Evolutionary conservation across 2,113 vertebrate species (phyloP), one percentile per base, ranked within the genome.

Genomic region (Gambusia holbrooki): DNA sequence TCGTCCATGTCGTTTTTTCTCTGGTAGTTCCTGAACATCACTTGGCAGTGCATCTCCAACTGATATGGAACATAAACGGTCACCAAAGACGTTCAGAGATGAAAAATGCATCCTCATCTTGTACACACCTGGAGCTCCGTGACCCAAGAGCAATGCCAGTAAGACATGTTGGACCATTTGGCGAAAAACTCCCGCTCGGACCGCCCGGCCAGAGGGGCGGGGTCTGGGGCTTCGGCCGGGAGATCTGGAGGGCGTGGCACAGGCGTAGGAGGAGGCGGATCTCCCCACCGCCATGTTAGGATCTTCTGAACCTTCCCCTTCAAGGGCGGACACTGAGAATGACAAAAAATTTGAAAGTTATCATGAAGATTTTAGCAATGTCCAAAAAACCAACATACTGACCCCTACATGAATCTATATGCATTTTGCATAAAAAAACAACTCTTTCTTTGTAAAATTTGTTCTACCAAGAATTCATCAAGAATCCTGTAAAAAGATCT

Each of bases 1-100:
- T 99, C 98, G n/a, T 99, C 98, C 98, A 99, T 99, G 87, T 99
- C 98, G 51, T 97, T 99, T 90, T 99, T 99, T 58, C 98, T 96
- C 89, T 99, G 98, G 84, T 99, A 99, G 93, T 99, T 99, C 66
- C 98, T 95, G 87, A 98, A 98, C 98, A 99, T 98, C 79, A 99
- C 98, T 88, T 99, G 97, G 78, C 97, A 98, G 79, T 99, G 96
- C 73, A 99, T 94, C 92, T 99, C 98, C 93, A 99, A 82, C 98
- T 99, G 0, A 58, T 15, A 0, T 4, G 22, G 25, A 19, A 42
- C 1, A 1, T 25, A 45, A 33, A 0, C 9, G 0, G 11, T 65
- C 65, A 33, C 58, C 32, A 60, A 28, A 12, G 25, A 15, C 2
- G 0, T 27, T 30, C 9, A 58, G n/a, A 13, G 0, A 3, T 28